A percentile compares a stretch with the other conserved stretches of the same genome.
Conservation (phyloP, 2,113 vertebrate genomes). For the Geothlypis trichas region DNA sequence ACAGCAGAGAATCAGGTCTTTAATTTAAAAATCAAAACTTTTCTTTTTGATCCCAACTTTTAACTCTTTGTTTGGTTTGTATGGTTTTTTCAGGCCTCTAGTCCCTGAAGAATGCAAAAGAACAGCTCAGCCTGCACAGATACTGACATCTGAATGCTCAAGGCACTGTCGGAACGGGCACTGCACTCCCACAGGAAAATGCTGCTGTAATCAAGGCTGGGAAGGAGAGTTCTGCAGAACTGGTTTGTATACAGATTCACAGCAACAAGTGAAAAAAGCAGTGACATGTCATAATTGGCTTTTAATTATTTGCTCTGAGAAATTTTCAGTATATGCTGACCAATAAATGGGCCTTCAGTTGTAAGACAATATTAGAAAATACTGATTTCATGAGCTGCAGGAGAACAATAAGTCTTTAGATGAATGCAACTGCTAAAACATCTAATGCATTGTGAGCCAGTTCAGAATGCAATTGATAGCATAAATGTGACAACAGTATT, state of each 20-base stretch:
- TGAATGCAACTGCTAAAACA: background rate
- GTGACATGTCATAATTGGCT: background rate
- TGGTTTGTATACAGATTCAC: conserved; percentile 77
- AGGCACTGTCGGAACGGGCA: conserved; percentile 92
- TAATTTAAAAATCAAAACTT: background rate
- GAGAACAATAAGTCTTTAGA: background rate
- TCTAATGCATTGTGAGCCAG: background rate
- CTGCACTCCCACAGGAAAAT: conserved; percentile 91
- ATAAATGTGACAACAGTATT: background rate
- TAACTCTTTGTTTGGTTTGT: background rate
- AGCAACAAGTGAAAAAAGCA: background rate
- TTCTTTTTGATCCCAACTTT: background rate
- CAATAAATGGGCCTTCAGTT: background rate
- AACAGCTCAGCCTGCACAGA: conserved; percentile 83
- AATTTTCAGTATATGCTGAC: background rate
- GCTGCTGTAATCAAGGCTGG: conserved; percentile 95
- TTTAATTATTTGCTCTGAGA: background rate
- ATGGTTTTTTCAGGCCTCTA: conserved; percentile 79
- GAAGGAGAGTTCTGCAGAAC: conserved; percentile 93
- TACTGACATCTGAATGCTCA: conserved; percentile 89
- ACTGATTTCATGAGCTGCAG: background rate
- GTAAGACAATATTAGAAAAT: background rate
- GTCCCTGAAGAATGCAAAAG: conserved; percentile 93
- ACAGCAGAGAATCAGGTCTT: background rate
- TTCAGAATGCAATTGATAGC: background rate